Evolutionary conservation across 2,888 invertebrate species (phyloP).

Genomic region (Anoplius nigerrimus): DNA sequence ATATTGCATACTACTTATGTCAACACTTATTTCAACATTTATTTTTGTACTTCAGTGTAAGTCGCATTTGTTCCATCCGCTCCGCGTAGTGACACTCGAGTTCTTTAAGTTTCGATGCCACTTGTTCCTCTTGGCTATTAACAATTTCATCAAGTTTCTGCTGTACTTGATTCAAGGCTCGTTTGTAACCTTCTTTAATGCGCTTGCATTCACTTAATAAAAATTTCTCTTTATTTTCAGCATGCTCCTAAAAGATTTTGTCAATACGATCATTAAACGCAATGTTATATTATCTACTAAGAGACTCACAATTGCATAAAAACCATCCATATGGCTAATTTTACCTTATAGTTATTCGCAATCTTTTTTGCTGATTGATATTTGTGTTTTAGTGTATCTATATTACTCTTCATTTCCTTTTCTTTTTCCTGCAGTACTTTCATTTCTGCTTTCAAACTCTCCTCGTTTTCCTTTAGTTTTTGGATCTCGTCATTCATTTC

Average conservation of each 20-base stretch:
- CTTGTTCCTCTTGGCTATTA: conserved; percentile 76
- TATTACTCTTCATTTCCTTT: conserved; percentile 54
- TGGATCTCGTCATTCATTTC: conserved; percentile 76
- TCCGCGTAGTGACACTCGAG: conserved; percentile 62
- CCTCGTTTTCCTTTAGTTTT: conserved; percentile 75
- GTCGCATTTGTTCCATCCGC: conserved; percentile 67
- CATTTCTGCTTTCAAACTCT: conserved; percentile 76
- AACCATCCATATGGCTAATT: background rate
- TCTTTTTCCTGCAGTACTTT: conserved; percentile 71
- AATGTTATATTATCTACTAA: conserved; percentile 9
- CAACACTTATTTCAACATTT: conserved; percentile 70
- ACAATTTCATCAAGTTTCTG: conserved; percentile 76
- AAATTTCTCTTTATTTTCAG: conserved; percentile 81
- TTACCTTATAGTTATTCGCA: conserved; percentile 80
- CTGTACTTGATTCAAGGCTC: conserved; percentile 77
- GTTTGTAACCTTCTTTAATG: conserved; percentile 80
- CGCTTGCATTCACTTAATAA: conserved; percentile 80
- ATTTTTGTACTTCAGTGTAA: conserved; percentile 71
- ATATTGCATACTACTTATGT: conserved; percentile 68
- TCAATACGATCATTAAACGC: too few species aligned
- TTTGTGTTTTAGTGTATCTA: conserved; percentile 76
- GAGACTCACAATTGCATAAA: background rate
- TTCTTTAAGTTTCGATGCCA: conserved; percentile 63
- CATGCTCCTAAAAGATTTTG: conserved; percentile 78
- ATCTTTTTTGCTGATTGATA: conserved; percentile 81